Evolutionary conservation across 2,113 vertebrate species (phyloP).

Genomic region (Sarotherodon lohbergeri): DNA sequence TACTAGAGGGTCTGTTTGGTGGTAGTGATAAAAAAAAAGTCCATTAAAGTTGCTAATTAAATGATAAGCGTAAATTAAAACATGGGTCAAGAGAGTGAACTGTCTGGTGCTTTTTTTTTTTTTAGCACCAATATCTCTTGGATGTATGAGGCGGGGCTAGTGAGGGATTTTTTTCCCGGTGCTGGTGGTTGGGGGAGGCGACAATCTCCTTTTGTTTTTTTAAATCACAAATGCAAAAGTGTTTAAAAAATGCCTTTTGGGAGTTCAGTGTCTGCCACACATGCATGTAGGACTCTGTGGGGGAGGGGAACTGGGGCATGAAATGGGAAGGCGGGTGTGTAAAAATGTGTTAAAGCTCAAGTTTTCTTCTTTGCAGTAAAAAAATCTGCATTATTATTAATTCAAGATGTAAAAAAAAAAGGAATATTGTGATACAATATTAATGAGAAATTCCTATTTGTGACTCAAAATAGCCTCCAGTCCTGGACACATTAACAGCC

Average conservation of each 20-base stretch:
- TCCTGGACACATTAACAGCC: neutral
- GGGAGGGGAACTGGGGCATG: neutral
- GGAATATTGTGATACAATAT: neutral
- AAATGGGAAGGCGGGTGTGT: neutral
- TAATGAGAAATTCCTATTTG: neutral
- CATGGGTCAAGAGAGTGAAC: conserved; percentile 32
- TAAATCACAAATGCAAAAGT: neutral
- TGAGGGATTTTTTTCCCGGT: neutral
- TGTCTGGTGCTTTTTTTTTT: neutral
- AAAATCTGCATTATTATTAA: neutral
- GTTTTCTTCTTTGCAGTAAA: neutral
- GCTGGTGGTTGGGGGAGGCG: neutral
- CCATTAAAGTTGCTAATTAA: conserved; percentile 69
- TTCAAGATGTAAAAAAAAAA: neutral
- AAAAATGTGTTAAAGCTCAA: neutral
- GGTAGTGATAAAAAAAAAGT: conserved; percentile 42
- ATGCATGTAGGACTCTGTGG: neutral
- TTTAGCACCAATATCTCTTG: neutral
- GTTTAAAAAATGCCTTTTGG: neutral
- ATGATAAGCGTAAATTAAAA: conserved; percentile 70
- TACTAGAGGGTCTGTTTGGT: conserved; percentile 25
- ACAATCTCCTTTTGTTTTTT: rapidly evolving
- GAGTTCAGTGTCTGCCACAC: neutral
- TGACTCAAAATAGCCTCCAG: neutral
- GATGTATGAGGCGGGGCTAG: neutral